A percentile compares a stretch with the other conserved stretches of the same genome.
Evolutionary conservation across 2,797 vertebrate genomes (phyloP).

Genomic region (Cirrhinus molitorella): DNA sequence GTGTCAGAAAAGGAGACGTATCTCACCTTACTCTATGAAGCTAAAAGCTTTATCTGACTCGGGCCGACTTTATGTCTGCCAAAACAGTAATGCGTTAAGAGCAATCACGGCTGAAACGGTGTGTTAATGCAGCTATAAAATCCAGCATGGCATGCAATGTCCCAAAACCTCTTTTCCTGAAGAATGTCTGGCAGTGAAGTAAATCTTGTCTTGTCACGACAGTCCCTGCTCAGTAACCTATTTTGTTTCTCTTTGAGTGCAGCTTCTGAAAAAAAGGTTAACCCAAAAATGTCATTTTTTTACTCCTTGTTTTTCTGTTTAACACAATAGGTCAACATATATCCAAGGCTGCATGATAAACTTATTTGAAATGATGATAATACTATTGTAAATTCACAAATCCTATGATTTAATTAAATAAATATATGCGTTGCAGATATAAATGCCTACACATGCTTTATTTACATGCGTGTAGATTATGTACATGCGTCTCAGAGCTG

Average conservation of each 20-base stretch:
- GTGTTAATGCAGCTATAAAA: conserved; percentile 14
- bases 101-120: conserved; percentile 17
- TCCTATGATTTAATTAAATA: too few species aligned
- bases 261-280: not conserved
- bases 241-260: not conserved
- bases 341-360: too few species aligned
- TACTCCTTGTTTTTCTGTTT: too few species aligned
- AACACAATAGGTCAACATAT: too few species aligned
- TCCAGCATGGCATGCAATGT: not conserved
- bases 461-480: too few species aligned
- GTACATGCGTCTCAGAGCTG: too few species aligned
- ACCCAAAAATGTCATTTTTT: not conserved
- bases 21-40: conserved; percentile 18
- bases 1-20: conserved; percentile 4
- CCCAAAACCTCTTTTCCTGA: not conserved
- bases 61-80: conserved; percentile 28
- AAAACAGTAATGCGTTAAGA: conserved; percentile 6
- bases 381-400: too few species aligned
- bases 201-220: conserved; percentile 7
- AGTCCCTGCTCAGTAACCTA: not conserved
- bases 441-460: too few species aligned
- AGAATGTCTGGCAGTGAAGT: not conserved
- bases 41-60: conserved; percentile 48
- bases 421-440: too few species aligned
- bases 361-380: too few species aligned